A percentile compares a stretch with the other conserved stretches of the same genome.
Evolutionary conservation across 2,797 vertebrate genomes (phyloP).

Genomic region (Hapalemur alaotrensis): DNA sequence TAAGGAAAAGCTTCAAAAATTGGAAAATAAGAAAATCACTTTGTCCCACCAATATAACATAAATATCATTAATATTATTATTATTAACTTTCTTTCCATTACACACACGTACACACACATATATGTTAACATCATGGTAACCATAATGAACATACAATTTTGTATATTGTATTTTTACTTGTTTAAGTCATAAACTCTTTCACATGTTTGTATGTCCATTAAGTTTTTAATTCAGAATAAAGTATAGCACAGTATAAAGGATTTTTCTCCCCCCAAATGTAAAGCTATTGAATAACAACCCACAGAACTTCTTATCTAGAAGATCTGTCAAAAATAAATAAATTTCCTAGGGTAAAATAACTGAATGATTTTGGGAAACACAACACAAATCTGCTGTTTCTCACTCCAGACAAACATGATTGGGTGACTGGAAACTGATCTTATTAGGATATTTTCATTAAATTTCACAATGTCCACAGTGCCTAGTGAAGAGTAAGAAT

Average conservation of each 20-base stretch:
- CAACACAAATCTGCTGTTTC: background rate
- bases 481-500: background rate
- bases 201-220: background rate
- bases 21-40: background rate
- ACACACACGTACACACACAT: background rate
- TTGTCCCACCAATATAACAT: background rate
- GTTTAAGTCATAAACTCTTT: background rate
- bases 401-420: background rate
- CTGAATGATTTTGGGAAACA: background rate
- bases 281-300: background rate
- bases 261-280: background rate
- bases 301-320: background rate
- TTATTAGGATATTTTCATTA: background rate
- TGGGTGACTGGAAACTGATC: background rate
- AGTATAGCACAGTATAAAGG: background rate
- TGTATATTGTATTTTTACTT: background rate
- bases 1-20: background rate
- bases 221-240: background rate
- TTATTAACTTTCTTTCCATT: background rate
- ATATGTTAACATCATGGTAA: background rate
- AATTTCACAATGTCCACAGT: background rate
- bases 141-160: background rate
- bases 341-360: background rate
- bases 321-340: slow-evolving; percentile 11
- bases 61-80: background rate